These are phyloP conservation scores for Trichechus manatus DNA, from an alignment of 2,113 vertebrate genomes.

Conservation along the genomic window DNA sequence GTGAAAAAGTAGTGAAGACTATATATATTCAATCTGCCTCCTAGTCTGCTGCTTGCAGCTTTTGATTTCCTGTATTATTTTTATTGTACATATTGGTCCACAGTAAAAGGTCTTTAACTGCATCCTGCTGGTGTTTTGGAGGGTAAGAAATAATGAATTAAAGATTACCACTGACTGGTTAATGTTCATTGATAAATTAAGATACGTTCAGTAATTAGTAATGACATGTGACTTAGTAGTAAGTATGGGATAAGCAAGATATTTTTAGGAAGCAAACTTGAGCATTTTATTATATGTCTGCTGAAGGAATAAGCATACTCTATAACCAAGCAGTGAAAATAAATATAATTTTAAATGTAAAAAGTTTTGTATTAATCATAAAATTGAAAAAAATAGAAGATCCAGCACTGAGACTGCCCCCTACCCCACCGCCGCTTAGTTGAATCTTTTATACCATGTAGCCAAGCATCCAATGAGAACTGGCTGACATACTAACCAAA, in stretches of 20 bases:
- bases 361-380: not conserved
- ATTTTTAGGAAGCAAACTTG: constrained; percentile 6
- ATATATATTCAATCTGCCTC: constrained; percentile 40
- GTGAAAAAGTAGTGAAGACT: constrained; percentile 41
- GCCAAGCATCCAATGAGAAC: not conserved
- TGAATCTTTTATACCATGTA: not conserved
- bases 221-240: not conserved
- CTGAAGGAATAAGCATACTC: not conserved
- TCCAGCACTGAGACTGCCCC: not conserved
- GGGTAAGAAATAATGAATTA: constrained; percentile 5
- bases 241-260: not conserved
- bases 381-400: constrained; percentile 32
- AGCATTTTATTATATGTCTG: not conserved
- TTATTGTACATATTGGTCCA: not conserved
- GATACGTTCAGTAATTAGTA: not conserved
- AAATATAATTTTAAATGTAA: constrained; percentile 42
- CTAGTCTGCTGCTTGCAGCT: not conserved
- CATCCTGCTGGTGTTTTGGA: not conserved
- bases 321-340: not conserved
- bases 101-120: constrained; percentile 9
- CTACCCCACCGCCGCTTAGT: not conserved
- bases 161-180: constrained; percentile 19
- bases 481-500: constrained; percentile 82
- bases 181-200: not conserved
- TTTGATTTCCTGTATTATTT: constrained; percentile 22